These are phyloP conservation scores for Trialeurodes vaporariorum DNA, from an alignment of 1,140 invertebrate genomes.

Conservation along the genomic window DNA sequence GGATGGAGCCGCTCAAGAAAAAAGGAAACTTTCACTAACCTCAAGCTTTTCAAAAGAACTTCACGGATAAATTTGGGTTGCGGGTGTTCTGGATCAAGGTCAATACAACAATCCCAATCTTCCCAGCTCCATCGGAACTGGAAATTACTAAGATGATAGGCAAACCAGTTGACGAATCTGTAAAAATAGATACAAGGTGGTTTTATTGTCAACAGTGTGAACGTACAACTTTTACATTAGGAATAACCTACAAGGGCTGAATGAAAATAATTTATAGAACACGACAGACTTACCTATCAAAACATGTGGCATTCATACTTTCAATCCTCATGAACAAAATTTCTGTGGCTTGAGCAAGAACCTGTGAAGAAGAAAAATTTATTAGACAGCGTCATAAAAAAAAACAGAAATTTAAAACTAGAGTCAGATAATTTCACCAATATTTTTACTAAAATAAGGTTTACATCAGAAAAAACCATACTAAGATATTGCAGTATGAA, in stretches of 20 bases:
- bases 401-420: slow-evolving; percentile 5
- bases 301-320: slow-evolving; percentile 91
- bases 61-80: slow-evolving; percentile 93
- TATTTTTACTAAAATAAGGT: no score
- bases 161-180: slow-evolving; percentile 92
- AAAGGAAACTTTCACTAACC: slow-evolving; percentile 40
- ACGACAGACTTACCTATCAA: slow-evolving; percentile 64
- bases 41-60: slow-evolving; percentile 77
- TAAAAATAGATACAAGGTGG: slow-evolving; percentile 4
- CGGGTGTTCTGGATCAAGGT: slow-evolving; percentile 79
- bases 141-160: slow-evolving; percentile 98
- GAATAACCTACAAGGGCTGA: neutral
- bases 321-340: slow-evolving; percentile 92
- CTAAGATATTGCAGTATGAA: no score
- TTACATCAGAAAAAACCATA: no score
- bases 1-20: no score
- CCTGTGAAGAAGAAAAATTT: slow-evolving; percentile 30
- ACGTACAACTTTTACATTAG: slow-evolving; percentile 19
- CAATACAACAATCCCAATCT: slow-evolving; percentile 76
- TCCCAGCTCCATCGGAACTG: slow-evolving; percentile 99
- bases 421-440: no score
- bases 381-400: slow-evolving; percentile 3
- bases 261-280: no score
- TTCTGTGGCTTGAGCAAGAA: slow-evolving; percentile 94
- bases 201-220: slow-evolving; percentile 17